Evolutionary conservation across 2,113 vertebrate species (phyloP).

Genomic region (Scortum barcoo): DNA sequence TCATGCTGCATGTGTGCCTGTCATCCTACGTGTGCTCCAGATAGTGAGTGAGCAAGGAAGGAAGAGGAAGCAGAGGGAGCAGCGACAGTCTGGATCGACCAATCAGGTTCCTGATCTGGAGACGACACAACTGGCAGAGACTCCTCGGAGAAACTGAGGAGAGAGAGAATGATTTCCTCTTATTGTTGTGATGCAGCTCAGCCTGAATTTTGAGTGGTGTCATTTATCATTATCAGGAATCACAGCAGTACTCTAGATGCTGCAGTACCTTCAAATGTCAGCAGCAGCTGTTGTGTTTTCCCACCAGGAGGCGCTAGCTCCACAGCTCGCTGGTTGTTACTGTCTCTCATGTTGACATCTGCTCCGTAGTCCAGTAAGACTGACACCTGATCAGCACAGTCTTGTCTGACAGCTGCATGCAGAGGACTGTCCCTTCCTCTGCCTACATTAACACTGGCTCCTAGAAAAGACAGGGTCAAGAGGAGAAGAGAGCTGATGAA

Average conservation of each 20-base stretch:
- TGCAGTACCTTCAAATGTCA: conserved; percentile 63
- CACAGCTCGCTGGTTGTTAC: conserved; percentile 57
- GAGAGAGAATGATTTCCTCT: conserved; percentile 12
- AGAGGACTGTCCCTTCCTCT: conserved; percentile 66
- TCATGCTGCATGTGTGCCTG: background rate
- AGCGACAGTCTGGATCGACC: conserved; percentile 65
- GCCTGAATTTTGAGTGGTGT: background rate
- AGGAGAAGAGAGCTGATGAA: conserved; percentile 3
- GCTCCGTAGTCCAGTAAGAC: conserved; percentile 72
- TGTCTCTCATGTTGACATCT: conserved; percentile 61
- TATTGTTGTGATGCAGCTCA: conserved; percentile 3
- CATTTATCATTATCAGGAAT: background rate
- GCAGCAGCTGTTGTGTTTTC: conserved; percentile 56
- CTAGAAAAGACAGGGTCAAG: conserved; percentile 23
- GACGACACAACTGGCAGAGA: conserved; percentile 71
- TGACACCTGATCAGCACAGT: conserved; percentile 61
- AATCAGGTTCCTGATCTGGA: conserved; percentile 69
- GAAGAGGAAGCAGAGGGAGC: conserved; percentile 67
- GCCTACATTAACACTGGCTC: conserved; percentile 67
- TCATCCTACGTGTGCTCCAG: conserved; percentile 58
- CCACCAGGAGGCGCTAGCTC: conserved; percentile 67
- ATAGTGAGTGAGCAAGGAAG: conserved; percentile 65
- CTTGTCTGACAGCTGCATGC: conserved; percentile 66
- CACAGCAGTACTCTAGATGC: too few relatives aligned
- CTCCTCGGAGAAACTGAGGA: conserved; percentile 61